Base-by-base conservation (phyloP, 92 coral and sea anemone genomes). In the Pocillopora grandis region DNA sequence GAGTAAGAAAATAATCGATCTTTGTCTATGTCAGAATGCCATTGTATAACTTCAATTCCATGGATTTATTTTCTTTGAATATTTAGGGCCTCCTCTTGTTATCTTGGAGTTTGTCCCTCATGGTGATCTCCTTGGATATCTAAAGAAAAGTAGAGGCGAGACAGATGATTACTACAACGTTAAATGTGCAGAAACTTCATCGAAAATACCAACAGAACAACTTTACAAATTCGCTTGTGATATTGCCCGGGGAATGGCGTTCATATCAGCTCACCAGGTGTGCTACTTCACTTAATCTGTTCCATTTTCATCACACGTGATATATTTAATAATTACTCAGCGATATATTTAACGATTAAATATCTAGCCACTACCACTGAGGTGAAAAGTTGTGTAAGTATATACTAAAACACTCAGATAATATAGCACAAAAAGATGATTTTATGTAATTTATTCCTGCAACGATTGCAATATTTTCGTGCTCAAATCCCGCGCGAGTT, bases 121-220 rank as follows among this genome's bases (percentile, higher is more conserved):
- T 27, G 87, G 87, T 15, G 87, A 84, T 75, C 87, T 84, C 76
- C 81, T 84, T 16, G 87, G 87, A 18, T 84, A 84, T 64, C 13
- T 84, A 15, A 73, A 10, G 81, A 84, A 76, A 66, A 84, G 87
- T 58, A 72, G 67, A 67, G 90, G 90, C 15, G 90, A 87, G 72
- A 85, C 49, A 42, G 93, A 83, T 60, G 79, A 72, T 58, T 90
- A 83, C 86, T 90, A 90, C 80, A 67, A 72, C 71, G 31, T 82
- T n/a, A 75, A 18, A 75, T 55, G 74, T 14, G 10, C 76, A n/a
- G 57, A 63, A 0, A 36, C 20, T 42, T 48, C 85, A n/a, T 58
- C 8, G 16, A 84, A 75, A 64, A 76, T 84, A 56, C 11, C 80
- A 64, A 17, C 2, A 55, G 73, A 31, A 14, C 87, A 75, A 21